Conservation (phyloP, 1,140 invertebrate species). For the Stegodyphus dumicola region DNA sequence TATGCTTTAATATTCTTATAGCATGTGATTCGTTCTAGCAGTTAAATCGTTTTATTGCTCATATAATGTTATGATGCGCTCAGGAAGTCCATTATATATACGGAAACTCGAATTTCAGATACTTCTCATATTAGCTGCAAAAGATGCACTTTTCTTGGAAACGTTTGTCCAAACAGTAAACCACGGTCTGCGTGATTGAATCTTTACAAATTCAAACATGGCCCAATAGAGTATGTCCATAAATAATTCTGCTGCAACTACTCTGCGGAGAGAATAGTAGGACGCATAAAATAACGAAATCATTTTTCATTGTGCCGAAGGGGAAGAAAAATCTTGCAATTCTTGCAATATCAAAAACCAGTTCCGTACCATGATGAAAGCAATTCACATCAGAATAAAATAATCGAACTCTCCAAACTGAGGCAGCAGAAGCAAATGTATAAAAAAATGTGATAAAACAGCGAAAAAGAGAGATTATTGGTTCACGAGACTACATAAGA, state of each 20-base stretch:
- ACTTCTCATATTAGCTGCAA: no score
- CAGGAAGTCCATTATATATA: no score
- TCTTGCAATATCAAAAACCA: conserved; percentile 5
- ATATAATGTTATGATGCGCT: no score
- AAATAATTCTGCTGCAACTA: background rate
- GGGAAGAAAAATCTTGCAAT: background rate
- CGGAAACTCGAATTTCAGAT: no score
- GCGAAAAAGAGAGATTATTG: conserved; percentile 6
- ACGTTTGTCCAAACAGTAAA: background rate
- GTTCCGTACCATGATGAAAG: conserved; percentile 8
- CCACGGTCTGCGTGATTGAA: background rate
- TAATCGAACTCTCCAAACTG: background rate
- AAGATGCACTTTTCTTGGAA: no score
- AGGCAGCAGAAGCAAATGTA: background rate
- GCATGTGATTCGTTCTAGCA: no score
- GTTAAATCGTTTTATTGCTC: no score
- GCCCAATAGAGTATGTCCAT: background rate
- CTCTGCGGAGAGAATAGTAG: background rate
- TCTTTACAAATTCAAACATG: background rate
- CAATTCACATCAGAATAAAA: background rate
- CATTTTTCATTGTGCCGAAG: background rate
- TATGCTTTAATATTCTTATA: no score
- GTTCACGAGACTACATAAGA: background rate
- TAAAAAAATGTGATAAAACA: background rate
- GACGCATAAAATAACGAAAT: conserved; percentile 17